phyloP scores from a whole-genome alignment of 2,888 invertebrate species.

The Mycalesis mineus region DNA sequence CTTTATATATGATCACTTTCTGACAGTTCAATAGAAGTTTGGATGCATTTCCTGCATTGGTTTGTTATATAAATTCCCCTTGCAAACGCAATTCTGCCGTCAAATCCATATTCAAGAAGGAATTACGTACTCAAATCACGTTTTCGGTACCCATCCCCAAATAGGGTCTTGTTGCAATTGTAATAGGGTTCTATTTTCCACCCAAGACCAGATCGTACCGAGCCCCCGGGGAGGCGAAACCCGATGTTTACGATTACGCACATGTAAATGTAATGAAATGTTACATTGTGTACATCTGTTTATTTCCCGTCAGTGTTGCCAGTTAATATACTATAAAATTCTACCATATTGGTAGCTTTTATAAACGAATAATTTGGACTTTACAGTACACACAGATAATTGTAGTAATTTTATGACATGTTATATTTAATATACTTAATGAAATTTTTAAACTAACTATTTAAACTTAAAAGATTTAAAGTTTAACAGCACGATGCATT shows the following conservation, averaged over 20 bases:
- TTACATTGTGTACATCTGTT: slow-evolving; percentile 20
- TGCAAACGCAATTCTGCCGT: slow-evolving; percentile 20
- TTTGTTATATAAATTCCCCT: slow-evolving; percentile 19
- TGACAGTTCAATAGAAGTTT: neutral
- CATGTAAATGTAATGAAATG: slow-evolving; percentile 30
- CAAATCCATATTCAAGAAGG: slow-evolving; percentile 31
- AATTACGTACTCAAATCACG: slow-evolving; percentile 33
- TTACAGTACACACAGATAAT: too few species aligned
- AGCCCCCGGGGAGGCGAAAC: slow-evolving; percentile 40
- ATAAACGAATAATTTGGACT: too few species aligned
- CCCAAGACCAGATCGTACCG: slow-evolving; percentile 22
- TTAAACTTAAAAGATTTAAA: too few species aligned
- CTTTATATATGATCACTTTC: too few species aligned
- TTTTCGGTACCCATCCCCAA: slow-evolving; percentile 5
- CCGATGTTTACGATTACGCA: slow-evolving; percentile 42
- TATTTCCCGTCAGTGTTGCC: slow-evolving; percentile 18
- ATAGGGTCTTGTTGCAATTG: slow-evolving; percentile 18
- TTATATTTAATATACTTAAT: too few species aligned
- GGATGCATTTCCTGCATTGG: slow-evolving; percentile 18
- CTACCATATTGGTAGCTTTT: neutral
- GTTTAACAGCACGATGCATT: too few species aligned
- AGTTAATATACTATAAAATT: neutral
- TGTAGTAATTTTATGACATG: too few species aligned
- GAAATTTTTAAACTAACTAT: too few species aligned
- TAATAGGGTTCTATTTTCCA: slow-evolving; percentile 24